These are phyloP conservation scores for Eupithecia abbreviata DNA, from an alignment of 2,888 invertebrate genomes.

Conservation along the genomic window DNA sequence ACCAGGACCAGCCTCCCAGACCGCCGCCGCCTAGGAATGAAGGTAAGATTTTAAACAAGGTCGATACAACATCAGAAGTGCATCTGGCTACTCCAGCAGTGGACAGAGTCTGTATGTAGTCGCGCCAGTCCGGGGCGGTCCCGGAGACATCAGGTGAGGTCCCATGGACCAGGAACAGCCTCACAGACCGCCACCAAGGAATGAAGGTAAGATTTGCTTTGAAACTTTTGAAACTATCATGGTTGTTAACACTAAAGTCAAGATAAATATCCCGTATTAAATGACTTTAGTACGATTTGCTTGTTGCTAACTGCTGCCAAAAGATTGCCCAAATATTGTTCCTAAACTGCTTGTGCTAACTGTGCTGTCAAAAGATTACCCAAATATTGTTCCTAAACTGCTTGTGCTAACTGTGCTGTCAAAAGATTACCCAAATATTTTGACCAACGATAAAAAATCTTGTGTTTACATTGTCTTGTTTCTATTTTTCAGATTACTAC, in stretches of 20 bases:
- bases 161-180: conserved; percentile 85
- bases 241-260: too few relatives aligned
- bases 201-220: conserved; percentile 85
- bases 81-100: conserved; percentile 72
- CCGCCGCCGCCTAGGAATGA: conserved; percentile 94
- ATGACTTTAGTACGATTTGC: too few relatives aligned
- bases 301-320: neutral
- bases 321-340: too few relatives aligned
- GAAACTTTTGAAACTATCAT: too few relatives aligned
- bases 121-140: conserved; percentile 88
- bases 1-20: conserved; percentile 88
- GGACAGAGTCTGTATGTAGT: conserved; percentile 96
- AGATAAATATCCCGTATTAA: too few relatives aligned
- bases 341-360: neutral
- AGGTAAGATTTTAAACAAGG: conserved; percentile 75
- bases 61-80: neutral
- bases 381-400: neutral
- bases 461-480: neutral
- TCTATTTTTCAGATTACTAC: conserved; percentile 88
- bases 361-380: neutral
- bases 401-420: neutral
- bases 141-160: conserved; percentile 56
- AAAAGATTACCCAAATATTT: neutral
- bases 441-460: neutral
- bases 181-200: conserved; percentile 92